Conservation (phyloP, 2,113 vertebrate genomes). For the Paraplagusia blochii region DNA sequence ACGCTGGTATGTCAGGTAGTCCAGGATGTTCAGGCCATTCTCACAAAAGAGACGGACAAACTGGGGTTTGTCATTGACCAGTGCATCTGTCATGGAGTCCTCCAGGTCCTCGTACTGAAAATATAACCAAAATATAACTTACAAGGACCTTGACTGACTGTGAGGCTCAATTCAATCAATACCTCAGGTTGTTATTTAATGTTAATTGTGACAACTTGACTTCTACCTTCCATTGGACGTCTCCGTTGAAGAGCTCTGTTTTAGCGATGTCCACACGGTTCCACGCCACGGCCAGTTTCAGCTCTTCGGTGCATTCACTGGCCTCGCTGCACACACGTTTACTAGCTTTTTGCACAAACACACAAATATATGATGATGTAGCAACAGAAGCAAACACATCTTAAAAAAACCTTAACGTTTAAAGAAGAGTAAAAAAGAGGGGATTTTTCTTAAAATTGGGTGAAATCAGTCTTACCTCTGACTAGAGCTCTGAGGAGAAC, state of each 20-base stretch:
- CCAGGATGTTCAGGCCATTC: conserved; percentile 81
- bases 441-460: too few relatives aligned
- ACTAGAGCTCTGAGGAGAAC: conserved; percentile 84
- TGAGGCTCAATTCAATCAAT: too few relatives aligned
- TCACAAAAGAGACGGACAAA: conserved; percentile 87
- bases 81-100: conserved; percentile 83
- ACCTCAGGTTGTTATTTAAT: too few relatives aligned
- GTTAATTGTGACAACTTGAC: too few relatives aligned
- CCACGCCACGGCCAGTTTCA: conserved; percentile 88
- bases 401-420: background rate
- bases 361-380: background rate
- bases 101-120: conserved; percentile 76
- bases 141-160: too few relatives aligned
- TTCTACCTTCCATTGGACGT: conserved; percentile 84
- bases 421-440: too few relatives aligned
- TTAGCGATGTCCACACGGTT: conserved; percentile 90
- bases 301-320: conserved; percentile 81
- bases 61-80: conserved; percentile 84
- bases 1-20: conserved; percentile 78
- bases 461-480: conserved; percentile 80
- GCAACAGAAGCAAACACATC: too few relatives aligned
- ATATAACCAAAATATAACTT: background rate
- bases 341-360: conserved; percentile 58
- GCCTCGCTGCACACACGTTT: conserved; percentile 62
- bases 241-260: conserved; percentile 87